phyloP scores from a whole-genome alignment of 2,888 invertebrate species.

The Ashinkailepas kermadecensis region DNA sequence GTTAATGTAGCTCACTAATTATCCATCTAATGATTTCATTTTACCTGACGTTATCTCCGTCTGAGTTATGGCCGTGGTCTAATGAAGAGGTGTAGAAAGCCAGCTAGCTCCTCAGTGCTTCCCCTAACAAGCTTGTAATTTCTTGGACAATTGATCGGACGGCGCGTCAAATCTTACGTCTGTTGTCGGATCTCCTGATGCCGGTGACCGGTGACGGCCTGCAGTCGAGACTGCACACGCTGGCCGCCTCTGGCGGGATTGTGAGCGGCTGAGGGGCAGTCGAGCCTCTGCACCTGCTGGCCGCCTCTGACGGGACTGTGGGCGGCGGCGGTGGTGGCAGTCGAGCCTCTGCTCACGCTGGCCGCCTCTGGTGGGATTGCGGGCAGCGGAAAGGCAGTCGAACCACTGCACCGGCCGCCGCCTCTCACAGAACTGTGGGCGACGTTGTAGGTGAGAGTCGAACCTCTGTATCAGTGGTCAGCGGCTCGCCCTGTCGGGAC shows the following conservation, averaged over 20 bases:
- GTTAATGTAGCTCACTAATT: conserved; percentile 17
- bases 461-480: no score
- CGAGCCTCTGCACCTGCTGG: neutral
- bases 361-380: conserved; percentile 36
- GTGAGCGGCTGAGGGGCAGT: conserved; percentile 44
- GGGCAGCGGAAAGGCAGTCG: conserved; percentile 42
- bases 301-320: conserved; percentile 33
- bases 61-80: neutral
- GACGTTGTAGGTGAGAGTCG: conserved; percentile 21
- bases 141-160: neutral
- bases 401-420: conserved; percentile 45
- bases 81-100: conserved; percentile 18
- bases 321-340: conserved; percentile 21
- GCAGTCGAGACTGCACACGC: neutral
- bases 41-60: conserved; percentile 13
- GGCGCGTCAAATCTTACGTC: neutral
- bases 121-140: conserved; percentile 15
- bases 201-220: neutral
- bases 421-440: neutral
- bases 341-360: neutral
- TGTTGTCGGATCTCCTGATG: neutral
- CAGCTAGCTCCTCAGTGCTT: neutral
- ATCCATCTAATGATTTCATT: conserved; percentile 24
- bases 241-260: conserved; percentile 35
- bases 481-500: conserved; percentile 35